Evolutionary conservation across 2,797 vertebrate species (phyloP).

Genomic region (Lindbergichthys nudifrons): DNA sequence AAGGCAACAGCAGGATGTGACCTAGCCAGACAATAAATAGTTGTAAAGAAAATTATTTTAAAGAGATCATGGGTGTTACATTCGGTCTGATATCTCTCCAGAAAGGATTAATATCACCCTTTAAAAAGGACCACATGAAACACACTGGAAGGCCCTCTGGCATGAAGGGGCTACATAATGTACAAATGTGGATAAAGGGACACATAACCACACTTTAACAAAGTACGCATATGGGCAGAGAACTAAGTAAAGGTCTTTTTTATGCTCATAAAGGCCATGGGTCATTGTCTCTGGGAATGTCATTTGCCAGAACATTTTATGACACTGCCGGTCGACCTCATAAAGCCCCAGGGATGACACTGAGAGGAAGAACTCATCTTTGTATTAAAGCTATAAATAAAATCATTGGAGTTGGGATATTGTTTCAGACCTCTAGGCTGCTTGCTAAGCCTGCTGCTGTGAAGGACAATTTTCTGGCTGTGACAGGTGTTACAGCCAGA

Average conservation of each 20-base stretch:
- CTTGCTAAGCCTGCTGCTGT: slow-evolving; percentile 66
- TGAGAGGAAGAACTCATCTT: slow-evolving; percentile 64
- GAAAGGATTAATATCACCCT: slow-evolving; percentile 42
- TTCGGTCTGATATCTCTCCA: slow-evolving; percentile 5
- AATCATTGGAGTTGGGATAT: slow-evolving; percentile 76
- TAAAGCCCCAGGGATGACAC: slow-evolving; percentile 58
- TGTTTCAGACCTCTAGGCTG: slow-evolving; percentile 73
- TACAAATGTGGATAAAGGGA: neutral
- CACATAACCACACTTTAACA: slow-evolving; percentile 22
- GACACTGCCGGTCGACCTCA: slow-evolving; percentile 58
- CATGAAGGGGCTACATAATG: slow-evolving; percentile 34
- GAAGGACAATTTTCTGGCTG: slow-evolving; percentile 63
- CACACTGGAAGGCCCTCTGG: slow-evolving; percentile 29
- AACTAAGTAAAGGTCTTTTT: slow-evolving; percentile 45
- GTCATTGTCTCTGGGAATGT: slow-evolving; percentile 74
- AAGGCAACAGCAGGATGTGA: neutral
- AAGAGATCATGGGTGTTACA: neutral
- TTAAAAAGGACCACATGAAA: slow-evolving; percentile 44
- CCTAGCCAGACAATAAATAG: neutral
- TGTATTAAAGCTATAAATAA: slow-evolving; percentile 81
- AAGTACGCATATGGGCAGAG: slow-evolving; percentile 4
- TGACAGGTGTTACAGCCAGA: slow-evolving; percentile 76
- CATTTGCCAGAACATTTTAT: slow-evolving; percentile 74
- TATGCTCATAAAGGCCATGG: slow-evolving; percentile 48
- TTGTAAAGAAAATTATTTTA: slow-evolving; percentile 19